A percentile compares a stretch with the other conserved stretches of the same genome.
Conservation (phyloP, 2,888 invertebrate genomes). For the Conchocele bisecta region DNA sequence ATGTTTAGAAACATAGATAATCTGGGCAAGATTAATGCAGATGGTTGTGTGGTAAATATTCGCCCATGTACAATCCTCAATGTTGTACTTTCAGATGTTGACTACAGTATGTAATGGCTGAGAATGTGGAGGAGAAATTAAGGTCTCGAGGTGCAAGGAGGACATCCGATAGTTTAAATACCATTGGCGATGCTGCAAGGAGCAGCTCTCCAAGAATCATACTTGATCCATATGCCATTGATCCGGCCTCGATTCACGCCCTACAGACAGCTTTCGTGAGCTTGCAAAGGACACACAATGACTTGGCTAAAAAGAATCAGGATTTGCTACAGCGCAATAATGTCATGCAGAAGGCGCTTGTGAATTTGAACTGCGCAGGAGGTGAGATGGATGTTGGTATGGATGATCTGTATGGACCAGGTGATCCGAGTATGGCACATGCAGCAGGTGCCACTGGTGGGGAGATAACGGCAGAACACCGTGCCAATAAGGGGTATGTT, state of each 20-base stretch:
- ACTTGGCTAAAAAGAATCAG: slow-evolving; percentile 32
- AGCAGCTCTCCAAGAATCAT: too few species aligned
- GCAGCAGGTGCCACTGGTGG: slow-evolving; percentile 47
- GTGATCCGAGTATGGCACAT: slow-evolving; percentile 13
- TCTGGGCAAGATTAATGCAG: too few species aligned
- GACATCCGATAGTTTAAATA: too few species aligned
- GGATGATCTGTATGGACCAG: slow-evolving; percentile 9
- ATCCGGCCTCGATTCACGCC: slow-evolving; percentile 60
- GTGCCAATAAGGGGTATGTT: slow-evolving; percentile 44
- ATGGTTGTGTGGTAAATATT: too few species aligned
- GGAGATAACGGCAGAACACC: slow-evolving; percentile 23
- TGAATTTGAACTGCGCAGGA: neutral
- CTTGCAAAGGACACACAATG: slow-evolving; percentile 67
- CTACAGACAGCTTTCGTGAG: slow-evolving; percentile 65
- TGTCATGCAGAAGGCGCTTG: slow-evolving; percentile 20
- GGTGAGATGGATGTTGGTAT: slow-evolving; percentile 2
- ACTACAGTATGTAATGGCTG: too few species aligned
- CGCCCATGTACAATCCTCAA: too few species aligned
- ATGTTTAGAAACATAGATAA: too few species aligned
- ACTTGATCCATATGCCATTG: too few species aligned
- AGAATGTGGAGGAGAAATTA: too few species aligned
- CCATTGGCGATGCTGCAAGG: too few species aligned
- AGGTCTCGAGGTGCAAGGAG: too few species aligned
- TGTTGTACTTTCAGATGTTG: too few species aligned
- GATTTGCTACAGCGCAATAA: slow-evolving; percentile 31